Conservation (phyloP, 2,113 vertebrate genomes). For the Pollachius pollachius region DNA sequence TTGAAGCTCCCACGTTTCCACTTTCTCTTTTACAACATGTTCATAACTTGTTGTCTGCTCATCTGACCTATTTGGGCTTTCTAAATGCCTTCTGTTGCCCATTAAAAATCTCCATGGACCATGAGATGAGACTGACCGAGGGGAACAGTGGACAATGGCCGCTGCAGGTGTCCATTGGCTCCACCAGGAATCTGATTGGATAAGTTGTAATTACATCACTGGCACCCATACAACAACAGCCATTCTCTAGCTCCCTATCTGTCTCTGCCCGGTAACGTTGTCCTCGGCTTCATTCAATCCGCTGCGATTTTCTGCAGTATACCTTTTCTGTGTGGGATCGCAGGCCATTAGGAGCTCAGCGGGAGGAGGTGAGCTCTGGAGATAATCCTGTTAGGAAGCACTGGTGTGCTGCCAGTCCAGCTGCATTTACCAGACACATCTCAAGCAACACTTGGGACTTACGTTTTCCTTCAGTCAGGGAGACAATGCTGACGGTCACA, state of each 20-base stretch:
- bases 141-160: slow-evolving; percentile 12
- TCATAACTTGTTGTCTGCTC: no score
- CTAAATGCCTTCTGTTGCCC: slow-evolving; percentile 18
- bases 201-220: no score
- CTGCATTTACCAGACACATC: slow-evolving; percentile 1
- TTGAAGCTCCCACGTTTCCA: slow-evolving; percentile 35
- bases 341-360: slow-evolving; percentile 1
- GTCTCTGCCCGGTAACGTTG: slow-evolving; percentile 4
- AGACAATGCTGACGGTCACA: not conserved
- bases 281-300: slow-evolving; percentile 13
- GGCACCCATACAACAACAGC: no score
- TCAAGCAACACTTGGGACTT: not conserved
- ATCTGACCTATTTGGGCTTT: no score
- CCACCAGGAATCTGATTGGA: no score
- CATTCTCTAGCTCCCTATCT: no score
- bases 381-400: slow-evolving; percentile 25
- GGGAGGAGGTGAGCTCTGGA: not conserved
- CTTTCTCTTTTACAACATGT: not conserved
- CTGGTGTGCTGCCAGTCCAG: not conserved
- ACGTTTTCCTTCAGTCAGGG: not conserved
- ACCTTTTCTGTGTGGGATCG: slow-evolving; percentile 1
- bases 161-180: slow-evolving; percentile 50
- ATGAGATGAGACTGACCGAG: slow-evolving; percentile 1
- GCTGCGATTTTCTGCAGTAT: slow-evolving; percentile 2
- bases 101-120: slow-evolving; percentile 2